A percentile compares a stretch with the other conserved stretches of the same genome.
Conservation (phyloP, 2,888 invertebrate species). For the Polylopha cassiicola region DNA sequence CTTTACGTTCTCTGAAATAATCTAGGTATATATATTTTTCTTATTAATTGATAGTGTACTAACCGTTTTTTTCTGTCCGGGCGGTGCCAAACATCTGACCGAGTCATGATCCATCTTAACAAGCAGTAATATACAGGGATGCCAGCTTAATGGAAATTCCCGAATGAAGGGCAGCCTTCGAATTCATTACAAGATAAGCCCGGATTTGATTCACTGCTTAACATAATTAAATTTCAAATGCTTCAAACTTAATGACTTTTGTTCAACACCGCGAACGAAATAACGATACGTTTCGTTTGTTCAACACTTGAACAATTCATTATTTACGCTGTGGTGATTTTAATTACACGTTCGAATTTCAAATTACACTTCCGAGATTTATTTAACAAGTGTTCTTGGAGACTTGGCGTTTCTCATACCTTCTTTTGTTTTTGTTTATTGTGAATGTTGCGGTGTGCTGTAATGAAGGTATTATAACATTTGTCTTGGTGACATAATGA, state of each 20-base stretch:
- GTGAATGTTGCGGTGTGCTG: too few species aligned
- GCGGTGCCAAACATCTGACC: slow-evolving; percentile 3
- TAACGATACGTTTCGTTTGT: background rate
- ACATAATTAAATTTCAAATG: slow-evolving; percentile 22
- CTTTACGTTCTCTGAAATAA: too few species aligned
- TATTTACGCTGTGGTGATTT: background rate
- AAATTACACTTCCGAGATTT: too few species aligned
- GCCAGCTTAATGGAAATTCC: slow-evolving; percentile 26
- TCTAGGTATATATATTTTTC: too few species aligned
- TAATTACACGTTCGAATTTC: too few species aligned
- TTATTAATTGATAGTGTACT: slow-evolving; percentile 2
- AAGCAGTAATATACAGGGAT: slow-evolving; percentile 19
- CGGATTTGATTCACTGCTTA: slow-evolving; percentile 16
- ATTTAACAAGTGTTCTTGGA: too few species aligned
- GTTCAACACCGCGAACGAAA: slow-evolving; percentile 4
- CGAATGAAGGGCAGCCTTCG: slow-evolving; percentile 17
- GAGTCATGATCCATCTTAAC: slow-evolving; percentile 17
- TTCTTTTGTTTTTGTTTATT: too few species aligned
- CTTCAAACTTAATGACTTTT: slow-evolving; percentile 8
- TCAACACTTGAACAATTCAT: background rate
- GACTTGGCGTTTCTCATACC: too few species aligned
- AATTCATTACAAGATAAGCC: slow-evolving; percentile 26
- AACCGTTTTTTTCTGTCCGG: slow-evolving; percentile 2
- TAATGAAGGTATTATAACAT: too few species aligned
- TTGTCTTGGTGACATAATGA: too few species aligned